Percentiles rank a stretch among this genome's conserved stretches.
phyloP scores from a whole-genome alignment of 2,797 vertebrate species.

The Hemitrygon akajei region DNA sequence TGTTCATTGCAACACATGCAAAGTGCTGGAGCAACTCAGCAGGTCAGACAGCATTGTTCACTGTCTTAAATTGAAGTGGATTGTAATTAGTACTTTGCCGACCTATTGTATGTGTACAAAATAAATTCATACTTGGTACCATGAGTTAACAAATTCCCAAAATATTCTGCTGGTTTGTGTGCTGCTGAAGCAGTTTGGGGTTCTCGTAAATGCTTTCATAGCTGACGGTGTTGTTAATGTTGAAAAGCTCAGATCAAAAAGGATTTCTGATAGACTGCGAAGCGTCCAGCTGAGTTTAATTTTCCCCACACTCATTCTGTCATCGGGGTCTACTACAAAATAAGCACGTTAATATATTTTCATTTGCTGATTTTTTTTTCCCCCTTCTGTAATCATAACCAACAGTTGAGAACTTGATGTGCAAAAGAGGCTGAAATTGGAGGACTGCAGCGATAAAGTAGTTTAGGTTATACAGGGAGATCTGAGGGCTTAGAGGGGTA shows the following conservation, averaged over 20 bases:
- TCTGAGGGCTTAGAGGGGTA: not conserved
- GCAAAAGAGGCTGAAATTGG: not conserved
- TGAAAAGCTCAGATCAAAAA: not conserved
- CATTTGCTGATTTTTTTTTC: not conserved
- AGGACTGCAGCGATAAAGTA: not conserved
- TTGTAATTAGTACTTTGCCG: not conserved
- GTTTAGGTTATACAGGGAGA: not conserved
- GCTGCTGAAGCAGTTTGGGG: not conserved
- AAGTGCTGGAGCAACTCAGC: no score
- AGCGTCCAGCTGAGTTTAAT: not conserved
- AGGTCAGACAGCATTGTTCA: not conserved
- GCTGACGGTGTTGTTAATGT: not conserved
- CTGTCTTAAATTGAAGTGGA: not conserved
- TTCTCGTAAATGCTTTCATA: not conserved
- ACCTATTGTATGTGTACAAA: not conserved
- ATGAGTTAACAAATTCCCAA: not conserved
- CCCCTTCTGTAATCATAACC: not conserved
- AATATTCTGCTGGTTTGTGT: not conserved
- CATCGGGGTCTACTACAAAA: not conserved
- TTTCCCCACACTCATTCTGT: not conserved
- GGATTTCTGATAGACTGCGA: not conserved
- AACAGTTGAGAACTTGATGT: not conserved
- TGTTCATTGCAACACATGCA: not conserved
- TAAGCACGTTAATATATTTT: not conserved
- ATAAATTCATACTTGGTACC: not conserved